Conservation (phyloP, 64 coral and sea anemone genomes). For the Porites australiensis region DNA sequence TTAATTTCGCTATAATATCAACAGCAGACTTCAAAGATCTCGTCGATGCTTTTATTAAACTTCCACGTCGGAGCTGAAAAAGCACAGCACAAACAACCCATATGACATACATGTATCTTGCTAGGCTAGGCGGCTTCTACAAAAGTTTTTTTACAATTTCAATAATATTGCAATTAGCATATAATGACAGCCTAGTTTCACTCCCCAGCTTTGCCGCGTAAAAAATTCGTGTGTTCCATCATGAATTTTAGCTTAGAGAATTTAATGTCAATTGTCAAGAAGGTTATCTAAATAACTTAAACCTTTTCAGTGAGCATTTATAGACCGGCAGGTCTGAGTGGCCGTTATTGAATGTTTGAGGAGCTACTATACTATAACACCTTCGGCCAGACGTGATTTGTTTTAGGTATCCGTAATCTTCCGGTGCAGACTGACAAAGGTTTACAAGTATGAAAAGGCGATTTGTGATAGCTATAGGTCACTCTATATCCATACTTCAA, state of each 20-base stretch:
- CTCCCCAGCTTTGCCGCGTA: background rate
- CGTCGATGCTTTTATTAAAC: background rate
- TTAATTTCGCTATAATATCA: background rate
- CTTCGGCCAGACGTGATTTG: background rate
- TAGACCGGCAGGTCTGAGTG: background rate
- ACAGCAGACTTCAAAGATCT: background rate
- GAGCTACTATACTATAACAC: background rate
- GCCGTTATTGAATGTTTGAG: background rate
- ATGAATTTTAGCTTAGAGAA: background rate
- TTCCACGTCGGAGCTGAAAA: background rate
- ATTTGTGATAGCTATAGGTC: slow-evolving; percentile 25
- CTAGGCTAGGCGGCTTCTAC: background rate
- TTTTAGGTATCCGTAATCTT: slow-evolving; percentile 9
- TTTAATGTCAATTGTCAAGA: background rate
- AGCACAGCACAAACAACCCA: background rate
- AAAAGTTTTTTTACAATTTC: too few relatives aligned
- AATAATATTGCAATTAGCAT: background rate
- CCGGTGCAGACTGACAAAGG: slow-evolving; percentile 46
- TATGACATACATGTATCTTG: background rate
- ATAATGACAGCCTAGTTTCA: background rate
- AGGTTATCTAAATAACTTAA: background rate
- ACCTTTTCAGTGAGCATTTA: background rate
- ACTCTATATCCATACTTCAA: slow-evolving; percentile 2
- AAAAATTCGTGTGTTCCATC: background rate
- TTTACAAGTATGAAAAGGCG: slow-evolving; percentile 46